Base-by-base conservation (phyloP, 2,888 invertebrate species). In the Sarcophaga carnaria region DNA sequence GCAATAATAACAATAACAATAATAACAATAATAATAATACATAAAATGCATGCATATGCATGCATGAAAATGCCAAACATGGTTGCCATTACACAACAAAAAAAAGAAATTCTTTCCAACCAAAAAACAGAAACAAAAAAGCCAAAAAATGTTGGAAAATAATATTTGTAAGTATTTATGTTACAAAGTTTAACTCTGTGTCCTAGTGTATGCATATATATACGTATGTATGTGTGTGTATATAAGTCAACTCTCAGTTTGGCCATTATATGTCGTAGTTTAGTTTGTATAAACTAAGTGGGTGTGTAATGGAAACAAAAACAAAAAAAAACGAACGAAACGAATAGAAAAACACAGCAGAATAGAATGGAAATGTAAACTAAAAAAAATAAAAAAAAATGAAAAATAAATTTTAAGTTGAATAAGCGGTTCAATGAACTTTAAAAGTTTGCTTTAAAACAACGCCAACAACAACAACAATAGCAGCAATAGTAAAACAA, bases 1-100 rank as follows among this genome's bases (percentile, higher is more conserved):
- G 72, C 67, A 72, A 83, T 60, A 54, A 54, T 14, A 54, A 54
- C 17, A 54, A 54, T 54, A 54, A 54, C 17, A 54, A 54, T 17
- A 54, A 54, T 54, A 54, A 54, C 17, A 54, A 54, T 17, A 54
- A 54, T 54, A 78, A 83, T 70, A 86, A 78, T 86, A 75, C 47
- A 78, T 82, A 78, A 82, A 83, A 75, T 74, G 49, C 77, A 82
- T 82, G 85, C 74, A 78, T 69, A 59, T 85, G 77, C 85, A 81
- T 77, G 88, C 81, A 63, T 69, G 84, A 88, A 79, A 86, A 83
- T 86, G 88, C 86, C 82, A 89, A 87, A 88, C 63, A 75, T 60
- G 70, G 59, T 76, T 71, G 80, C 67, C 66, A 81, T 77, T 76
- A 60, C 14, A 6, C 37, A 37, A 54, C 54, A 49, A 37, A 77